Base-by-base conservation (phyloP, 2,888 invertebrate genomes). In the Enchytraeus crypticus region DNA sequence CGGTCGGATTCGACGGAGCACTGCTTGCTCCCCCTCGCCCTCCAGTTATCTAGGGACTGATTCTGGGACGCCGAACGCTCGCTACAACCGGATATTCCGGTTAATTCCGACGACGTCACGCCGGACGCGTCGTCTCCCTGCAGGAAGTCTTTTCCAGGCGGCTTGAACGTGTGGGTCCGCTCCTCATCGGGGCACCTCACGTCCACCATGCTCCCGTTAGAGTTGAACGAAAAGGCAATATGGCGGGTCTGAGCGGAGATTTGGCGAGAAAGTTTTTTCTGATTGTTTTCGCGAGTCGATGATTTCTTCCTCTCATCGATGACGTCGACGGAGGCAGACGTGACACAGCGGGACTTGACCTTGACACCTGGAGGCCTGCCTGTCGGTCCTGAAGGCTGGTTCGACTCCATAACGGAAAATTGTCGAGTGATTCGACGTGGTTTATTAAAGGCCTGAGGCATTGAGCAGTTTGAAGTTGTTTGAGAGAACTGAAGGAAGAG, bases 161-260 rank as follows among this genome's bases (percentile, higher is more conserved):
- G 53, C n/a, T 30, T 30, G 57, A 66, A 66, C 14, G 66, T 66
- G 27, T 47, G 46, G 26, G 58, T 32, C 18, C 63, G 57, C 14
- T 65, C 66, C 18, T 46, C 47, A 21, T 53, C 46, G 45, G 53
- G 51, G 53, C 64, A 64, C 33, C 67, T 49, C 14, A 67, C 58
- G 54, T 67, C 67, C 26, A 67, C 66, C 67, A 67, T 67, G 59
- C 66, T 66, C 27, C 67, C 67, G 59, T 67, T 67, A 30, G 33
- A 21, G 53, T 67, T 67, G 58, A 59, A 62, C 18, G 51, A 54
- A 57, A 66, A 66, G 5, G 46, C 57, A 21, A 66, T 49, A 2
- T 61, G 61, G 5, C 56, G 53, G 33, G 56, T 29, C 5, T 61
- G 47, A 21, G 43, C n/a, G n/a, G 27, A 26, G 27, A 51, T 21